Evolutionary conservation across 2,113 vertebrate genomes (phyloP).

Genomic region (Chaetorhynchus papuensis): DNA sequence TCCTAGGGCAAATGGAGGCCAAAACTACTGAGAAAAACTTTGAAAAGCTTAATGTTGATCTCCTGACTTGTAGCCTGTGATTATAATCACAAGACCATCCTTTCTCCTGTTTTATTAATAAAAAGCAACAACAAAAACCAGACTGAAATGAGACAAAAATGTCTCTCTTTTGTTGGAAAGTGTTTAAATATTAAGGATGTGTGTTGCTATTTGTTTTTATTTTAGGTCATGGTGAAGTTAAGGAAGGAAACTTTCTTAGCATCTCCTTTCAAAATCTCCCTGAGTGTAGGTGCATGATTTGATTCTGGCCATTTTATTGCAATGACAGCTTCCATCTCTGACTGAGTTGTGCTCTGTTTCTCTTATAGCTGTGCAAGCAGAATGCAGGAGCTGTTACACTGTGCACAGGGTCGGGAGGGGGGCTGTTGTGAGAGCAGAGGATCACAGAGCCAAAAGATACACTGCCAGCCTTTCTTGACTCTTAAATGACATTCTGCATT

Average conservation of each 20-base stretch:
- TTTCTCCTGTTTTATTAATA: background rate
- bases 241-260: background rate
- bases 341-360: background rate
- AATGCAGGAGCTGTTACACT: background rate
- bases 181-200: background rate
- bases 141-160: background rate
- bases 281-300: background rate
- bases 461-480: background rate
- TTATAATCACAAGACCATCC: slow-evolving; percentile 4
- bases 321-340: background rate
- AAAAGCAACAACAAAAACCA: background rate
- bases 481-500: background rate
- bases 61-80: background rate
- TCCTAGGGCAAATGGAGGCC: background rate
- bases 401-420: rapidly evolving
- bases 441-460: background rate
- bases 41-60: background rate
- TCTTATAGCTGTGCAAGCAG: background rate
- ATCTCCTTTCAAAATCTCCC: background rate
- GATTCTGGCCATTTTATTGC: background rate
- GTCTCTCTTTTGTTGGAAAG: background rate
- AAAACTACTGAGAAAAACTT: background rate
- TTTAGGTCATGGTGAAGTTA: background rate
- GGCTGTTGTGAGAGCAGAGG: background rate
- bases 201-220: background rate